phyloP scores from a whole-genome alignment of 2,113 vertebrate genomes.

The Phycodurus eques region DNA sequence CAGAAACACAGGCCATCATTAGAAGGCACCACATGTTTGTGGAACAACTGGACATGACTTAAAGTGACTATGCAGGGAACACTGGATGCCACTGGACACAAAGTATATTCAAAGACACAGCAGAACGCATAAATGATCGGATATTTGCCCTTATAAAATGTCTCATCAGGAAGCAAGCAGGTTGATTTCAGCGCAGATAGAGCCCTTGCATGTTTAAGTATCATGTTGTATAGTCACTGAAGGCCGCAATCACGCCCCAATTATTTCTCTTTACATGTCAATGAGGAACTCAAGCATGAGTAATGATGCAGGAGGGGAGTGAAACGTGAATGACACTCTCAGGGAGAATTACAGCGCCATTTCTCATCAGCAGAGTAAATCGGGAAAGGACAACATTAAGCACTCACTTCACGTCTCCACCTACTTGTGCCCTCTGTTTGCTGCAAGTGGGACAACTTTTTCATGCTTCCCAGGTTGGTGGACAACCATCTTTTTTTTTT shows the following conservation, averaged over 20 bases:
- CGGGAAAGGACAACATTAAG: conserved; percentile 27
- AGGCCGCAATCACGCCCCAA: conserved; percentile 72
- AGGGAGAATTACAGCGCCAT: conserved; percentile 46
- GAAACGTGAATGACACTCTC: conserved; percentile 45
- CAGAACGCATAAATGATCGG: conserved; percentile 6
- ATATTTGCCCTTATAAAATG: conserved; percentile 21
- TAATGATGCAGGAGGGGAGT: conserved; percentile 47
- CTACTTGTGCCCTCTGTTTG: conserved; percentile 29
- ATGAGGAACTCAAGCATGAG: conserved; percentile 59
- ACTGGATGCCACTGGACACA: not conserved
- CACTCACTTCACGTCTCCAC: conserved; percentile 32
- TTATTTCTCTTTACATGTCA: conserved; percentile 72
- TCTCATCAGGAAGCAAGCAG: conserved; percentile 29
- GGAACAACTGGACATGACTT: not conserved
- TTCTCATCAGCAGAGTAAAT: conserved; percentile 58
- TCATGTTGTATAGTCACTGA: conserved; percentile 27
- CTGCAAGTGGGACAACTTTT: conserved; percentile 19
- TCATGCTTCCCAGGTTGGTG: conserved; percentile 2
- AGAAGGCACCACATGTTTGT: conserved; percentile 6
- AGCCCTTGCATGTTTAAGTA: conserved; percentile 35
- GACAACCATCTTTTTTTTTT: not conserved
- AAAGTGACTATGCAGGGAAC: not conserved
- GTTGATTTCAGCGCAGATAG: conserved; percentile 25
- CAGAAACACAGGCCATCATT: conserved; percentile 5
- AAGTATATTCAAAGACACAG: not conserved